Evolutionary conservation across 2,113 vertebrate genomes (phyloP), one percentile per base, ranked within the genome.

Genomic region (Arenaria interpres): DNA sequence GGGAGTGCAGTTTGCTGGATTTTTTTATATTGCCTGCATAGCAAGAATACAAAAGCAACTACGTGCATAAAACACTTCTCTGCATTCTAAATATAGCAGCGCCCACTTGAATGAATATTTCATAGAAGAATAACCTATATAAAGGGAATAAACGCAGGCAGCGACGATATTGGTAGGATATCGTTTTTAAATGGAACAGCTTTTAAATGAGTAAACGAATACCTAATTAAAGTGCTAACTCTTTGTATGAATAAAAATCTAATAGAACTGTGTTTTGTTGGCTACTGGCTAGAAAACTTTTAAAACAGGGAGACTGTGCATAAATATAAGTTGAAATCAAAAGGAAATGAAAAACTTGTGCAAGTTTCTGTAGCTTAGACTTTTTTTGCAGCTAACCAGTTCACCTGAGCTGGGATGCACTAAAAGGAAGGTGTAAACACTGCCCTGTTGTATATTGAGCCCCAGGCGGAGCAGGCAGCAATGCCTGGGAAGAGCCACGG

Each of bases 41-140:
- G 77, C 51, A 85, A 46, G 91, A 90, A 91, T 89, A 95, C 83
- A 96, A 97, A 97, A 93, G 92, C 77, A 95, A 84, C 90, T 89
- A 73, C 1, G 3, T 95, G 94, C 85, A 88, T 85, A 93, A 96
- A 94, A n/a, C 86, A 81, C 76, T 94, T 97, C 41, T 78, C 84
- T 90, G 35, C 24, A 45, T 94, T 96, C 94, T 97, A 98, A 97
- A 97, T 96, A 96, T 97, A 97, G 93, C 74, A 85, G 91, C 14
- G 0, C 95, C 85, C 87, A 93, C 89, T 93, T 96, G 80, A 97
- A 96, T 97, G 66, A 97, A 95, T 95, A 93, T 97, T 96, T 97
- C 85, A 95, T 96, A 89, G 64, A 92, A 85, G 88, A 97, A 96
- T 90, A 96, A 86, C 89, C 89, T 89, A 91, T 96, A 96, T 88